Percentiles rank a stretch among this genome's conserved stretches.
phyloP scores from a whole-genome alignment of 2,797 vertebrate species.

The Fratercula arctica region DNA sequence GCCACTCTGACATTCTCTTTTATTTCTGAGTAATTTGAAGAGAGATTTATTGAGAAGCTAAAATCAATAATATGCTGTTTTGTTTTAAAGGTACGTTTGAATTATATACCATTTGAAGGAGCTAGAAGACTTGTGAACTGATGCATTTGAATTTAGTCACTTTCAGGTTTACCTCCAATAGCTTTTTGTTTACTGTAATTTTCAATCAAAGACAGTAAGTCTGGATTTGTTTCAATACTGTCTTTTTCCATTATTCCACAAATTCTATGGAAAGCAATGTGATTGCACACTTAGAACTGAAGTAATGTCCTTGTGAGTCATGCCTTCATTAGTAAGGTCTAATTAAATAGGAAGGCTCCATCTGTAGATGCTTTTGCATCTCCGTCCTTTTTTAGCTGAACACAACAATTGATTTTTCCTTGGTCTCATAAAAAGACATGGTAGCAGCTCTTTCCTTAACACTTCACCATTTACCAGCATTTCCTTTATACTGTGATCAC shows the following conservation, averaged over 20 bases:
- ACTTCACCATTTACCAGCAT: neutral
- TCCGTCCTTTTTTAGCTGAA: neutral
- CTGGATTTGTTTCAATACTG: neutral
- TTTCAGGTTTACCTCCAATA: neutral
- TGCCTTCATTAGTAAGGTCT: neutral
- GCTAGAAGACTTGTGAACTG: neutral
- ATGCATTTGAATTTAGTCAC: neutral
- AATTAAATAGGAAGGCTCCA: slow-evolving; percentile 40
- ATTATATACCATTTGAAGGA: neutral
- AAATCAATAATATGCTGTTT: neutral
- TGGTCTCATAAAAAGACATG: neutral
- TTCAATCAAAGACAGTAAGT: neutral
- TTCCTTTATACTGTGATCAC: neutral
- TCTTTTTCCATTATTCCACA: neutral
- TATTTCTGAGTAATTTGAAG: neutral
- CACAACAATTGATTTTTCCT: neutral
- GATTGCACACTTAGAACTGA: neutral
- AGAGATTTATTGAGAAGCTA: neutral
- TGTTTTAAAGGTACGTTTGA: neutral
- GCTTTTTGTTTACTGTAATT: neutral
- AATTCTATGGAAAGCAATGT: neutral
- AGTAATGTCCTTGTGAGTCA: neutral
- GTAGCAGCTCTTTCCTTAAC: neutral
- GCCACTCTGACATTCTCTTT: neutral
- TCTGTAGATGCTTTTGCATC: neutral